phyloP scores from a whole-genome alignment of 2,888 invertebrate species.

The Unio delphinus region DNA sequence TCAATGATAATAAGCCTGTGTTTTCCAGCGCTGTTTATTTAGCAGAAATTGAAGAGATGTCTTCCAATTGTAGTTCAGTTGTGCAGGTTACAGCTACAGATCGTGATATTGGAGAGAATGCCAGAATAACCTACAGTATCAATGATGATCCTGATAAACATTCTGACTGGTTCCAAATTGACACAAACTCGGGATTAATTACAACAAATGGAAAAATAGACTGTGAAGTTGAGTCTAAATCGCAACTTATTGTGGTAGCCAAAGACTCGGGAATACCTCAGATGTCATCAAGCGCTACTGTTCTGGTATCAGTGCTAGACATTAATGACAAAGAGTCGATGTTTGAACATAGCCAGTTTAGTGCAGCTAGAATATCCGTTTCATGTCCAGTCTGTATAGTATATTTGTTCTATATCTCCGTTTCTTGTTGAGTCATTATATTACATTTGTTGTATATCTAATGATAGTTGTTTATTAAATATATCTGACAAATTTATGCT shows the following conservation, averaged over 20 bases:
- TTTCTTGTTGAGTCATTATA: too few species aligned
- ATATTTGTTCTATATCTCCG: too few species aligned
- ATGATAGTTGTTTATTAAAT: too few species aligned
- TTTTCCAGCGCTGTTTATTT: slow-evolving; percentile 89
- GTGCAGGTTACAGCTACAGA: slow-evolving; percentile 77
- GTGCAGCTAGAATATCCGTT: slow-evolving; percentile 77
- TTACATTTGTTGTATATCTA: too few species aligned
- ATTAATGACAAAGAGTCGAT: slow-evolving; percentile 96
- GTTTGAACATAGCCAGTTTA: slow-evolving; percentile 96
- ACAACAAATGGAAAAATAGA: slow-evolving; percentile 90
- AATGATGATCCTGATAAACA: slow-evolving; percentile 77
- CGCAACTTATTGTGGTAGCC: slow-evolving; percentile 87
- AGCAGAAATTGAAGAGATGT: slow-evolving; percentile 92
- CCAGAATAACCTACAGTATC: slow-evolving; percentile 80
- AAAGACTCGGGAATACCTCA: slow-evolving; percentile 89
- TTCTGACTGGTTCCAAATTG: slow-evolving; percentile 92
- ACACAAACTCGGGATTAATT: slow-evolving; percentile 89
- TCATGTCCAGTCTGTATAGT: too few species aligned
- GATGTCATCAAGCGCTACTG: slow-evolving; percentile 83
- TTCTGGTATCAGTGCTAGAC: slow-evolving; percentile 91
- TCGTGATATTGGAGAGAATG: slow-evolving; percentile 86
- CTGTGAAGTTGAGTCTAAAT: slow-evolving; percentile 94
- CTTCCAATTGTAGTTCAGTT: slow-evolving; percentile 88
- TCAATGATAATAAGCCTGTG: slow-evolving; percentile 97
- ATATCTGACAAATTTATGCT: too few species aligned